Percentiles rank a stretch among this genome's conserved stretches.
These are phyloP conservation scores for Malacoraja senta DNA, from an alignment of 2,797 vertebrate genomes.

Conservation along the genomic window DNA sequence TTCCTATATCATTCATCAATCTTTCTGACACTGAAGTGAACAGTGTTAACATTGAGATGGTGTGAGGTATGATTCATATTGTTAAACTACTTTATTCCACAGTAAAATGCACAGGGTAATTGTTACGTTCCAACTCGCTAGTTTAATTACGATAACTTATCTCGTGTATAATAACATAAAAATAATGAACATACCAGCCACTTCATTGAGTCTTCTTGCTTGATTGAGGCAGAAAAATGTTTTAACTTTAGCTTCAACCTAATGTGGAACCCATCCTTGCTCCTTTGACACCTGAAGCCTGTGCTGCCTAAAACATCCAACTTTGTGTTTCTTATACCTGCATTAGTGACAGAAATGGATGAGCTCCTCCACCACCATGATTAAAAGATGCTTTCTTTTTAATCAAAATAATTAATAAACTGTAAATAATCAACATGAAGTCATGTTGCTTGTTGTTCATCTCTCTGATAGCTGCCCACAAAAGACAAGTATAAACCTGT, in stretches of 20 bases:
- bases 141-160: background rate
- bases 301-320: background rate
- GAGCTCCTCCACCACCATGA: background rate
- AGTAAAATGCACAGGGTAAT: background rate
- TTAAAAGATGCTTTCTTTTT: background rate
- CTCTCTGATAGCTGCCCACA: background rate
- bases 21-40: background rate
- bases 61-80: background rate
- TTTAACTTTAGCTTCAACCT: too few species aligned
- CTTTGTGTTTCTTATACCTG: background rate
- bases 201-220: background rate
- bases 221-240: background rate
- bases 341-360: background rate
- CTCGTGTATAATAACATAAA: background rate
- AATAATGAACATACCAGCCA: conserved; percentile 3
- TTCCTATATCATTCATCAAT: background rate
- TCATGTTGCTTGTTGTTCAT: too few species aligned
- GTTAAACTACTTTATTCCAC: background rate
- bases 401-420: background rate
- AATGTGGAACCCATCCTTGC: background rate
- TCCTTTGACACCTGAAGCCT: background rate
- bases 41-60: background rate
- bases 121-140: background rate
- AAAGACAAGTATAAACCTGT: background rate
- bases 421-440: background rate